These are phyloP conservation scores for Sula dactylatra DNA, from an alignment of 2,113 vertebrate species.

Conservation along the genomic window DNA sequence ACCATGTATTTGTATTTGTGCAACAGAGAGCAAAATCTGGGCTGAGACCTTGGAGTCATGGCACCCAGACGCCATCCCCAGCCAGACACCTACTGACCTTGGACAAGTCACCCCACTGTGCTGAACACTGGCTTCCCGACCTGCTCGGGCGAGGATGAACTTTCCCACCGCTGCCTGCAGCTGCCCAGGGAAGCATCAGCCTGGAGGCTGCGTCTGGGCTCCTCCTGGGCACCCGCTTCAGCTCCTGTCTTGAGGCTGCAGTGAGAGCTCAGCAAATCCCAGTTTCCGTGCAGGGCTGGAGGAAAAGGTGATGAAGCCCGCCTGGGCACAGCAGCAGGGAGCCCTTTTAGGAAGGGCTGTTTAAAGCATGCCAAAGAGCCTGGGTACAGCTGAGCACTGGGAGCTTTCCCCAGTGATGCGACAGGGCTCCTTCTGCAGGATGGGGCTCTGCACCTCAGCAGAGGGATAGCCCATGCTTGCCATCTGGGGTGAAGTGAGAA, in stretches of 20 bases:
- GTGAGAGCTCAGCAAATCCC: background rate
- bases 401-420: background rate
- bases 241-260: background rate
- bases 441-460: background rate
- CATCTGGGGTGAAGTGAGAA: background rate
- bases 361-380: background rate
- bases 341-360: background rate
- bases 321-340: background rate
- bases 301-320: background rate
- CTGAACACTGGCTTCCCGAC: background rate
- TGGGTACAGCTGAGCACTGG: background rate
- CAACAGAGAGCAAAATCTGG: background rate
- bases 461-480: background rate
- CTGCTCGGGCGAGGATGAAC: background rate
- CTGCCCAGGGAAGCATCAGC: background rate
- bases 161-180: background rate
- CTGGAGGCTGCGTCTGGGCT: background rate
- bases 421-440: background rate
- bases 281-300: background rate
- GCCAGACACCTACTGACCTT: background rate
- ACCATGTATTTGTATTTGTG: background rate
- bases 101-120: rapidly evolving
- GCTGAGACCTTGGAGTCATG: background rate
- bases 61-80: too few relatives aligned
- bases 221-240: background rate